A percentile compares a stretch with the other conserved stretches of the same genome.
These are phyloP conservation scores for Cnemophilus loriae DNA, from an alignment of 2,113 vertebrate species.

Conservation along the genomic window DNA sequence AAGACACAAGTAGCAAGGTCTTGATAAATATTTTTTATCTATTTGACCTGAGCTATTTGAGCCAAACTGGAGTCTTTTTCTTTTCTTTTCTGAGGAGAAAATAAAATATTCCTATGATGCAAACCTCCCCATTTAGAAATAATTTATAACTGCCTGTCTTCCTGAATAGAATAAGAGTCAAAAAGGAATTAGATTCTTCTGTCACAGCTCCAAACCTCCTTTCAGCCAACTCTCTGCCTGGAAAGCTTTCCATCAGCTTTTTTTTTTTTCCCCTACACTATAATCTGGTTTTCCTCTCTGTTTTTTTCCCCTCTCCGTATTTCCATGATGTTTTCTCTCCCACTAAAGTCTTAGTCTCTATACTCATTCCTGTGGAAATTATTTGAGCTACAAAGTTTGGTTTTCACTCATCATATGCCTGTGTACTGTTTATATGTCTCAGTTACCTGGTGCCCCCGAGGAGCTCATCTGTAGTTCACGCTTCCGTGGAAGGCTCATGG, in stretches of 20 bases:
- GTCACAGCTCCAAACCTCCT: conserved; percentile 18
- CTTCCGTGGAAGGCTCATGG: not conserved
- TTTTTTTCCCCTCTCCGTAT: not conserved
- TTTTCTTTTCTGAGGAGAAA: not conserved
- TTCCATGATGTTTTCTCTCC: not conserved
- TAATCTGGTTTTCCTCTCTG: not conserved
- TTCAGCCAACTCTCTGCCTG: conserved; percentile 2
- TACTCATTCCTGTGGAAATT: not conserved
- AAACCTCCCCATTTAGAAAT: conserved; percentile 2
- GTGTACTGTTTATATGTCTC: not conserved
- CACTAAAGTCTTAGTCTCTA: not conserved
- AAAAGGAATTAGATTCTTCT: not conserved
- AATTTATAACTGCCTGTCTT: conserved; percentile 3
- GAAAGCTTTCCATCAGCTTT: not conserved
- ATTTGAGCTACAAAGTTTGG: not conserved
- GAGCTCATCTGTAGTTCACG: not conserved
- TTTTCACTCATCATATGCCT: not conserved
- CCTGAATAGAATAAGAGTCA: not conserved
- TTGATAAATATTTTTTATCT: conserved; percentile 49
- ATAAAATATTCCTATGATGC: not conserved
- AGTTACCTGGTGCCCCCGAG: not conserved
- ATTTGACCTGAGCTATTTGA: conserved; percentile 8
- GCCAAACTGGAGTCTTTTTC: not conserved
- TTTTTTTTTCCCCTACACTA: not conserved
- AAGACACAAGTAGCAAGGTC: conserved; percentile 21